Percentiles rank a stretch among this genome's conserved stretches.
phyloP scores from a whole-genome alignment of 2,113 vertebrate species.

The Oostethus manadensis region DNA sequence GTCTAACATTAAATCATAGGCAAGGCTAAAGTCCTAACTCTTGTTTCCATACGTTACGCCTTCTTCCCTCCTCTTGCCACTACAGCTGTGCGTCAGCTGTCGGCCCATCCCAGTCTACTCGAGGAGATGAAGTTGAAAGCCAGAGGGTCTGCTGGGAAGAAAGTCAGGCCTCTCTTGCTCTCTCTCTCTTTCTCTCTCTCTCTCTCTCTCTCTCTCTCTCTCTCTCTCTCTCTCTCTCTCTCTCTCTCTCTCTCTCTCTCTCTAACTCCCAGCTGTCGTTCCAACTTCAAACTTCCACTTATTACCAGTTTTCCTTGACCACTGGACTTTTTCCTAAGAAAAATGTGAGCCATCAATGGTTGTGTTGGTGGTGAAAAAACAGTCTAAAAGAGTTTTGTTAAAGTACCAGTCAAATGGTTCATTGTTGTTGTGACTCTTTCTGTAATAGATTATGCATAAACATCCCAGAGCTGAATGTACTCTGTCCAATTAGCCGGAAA shows the following conservation, averaged over 20 bases:
- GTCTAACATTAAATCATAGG: neutral
- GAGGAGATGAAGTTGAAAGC: conserved; percentile 55
- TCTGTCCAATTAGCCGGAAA: conserved; percentile 13
- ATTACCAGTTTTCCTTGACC: conserved; percentile 32
- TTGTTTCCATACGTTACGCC: conserved; percentile 6
- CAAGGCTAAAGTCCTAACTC: neutral
- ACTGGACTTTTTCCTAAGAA: conserved; percentile 18
- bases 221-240: conserved; percentile 35
- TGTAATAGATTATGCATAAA: neutral
- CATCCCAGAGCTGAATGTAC: conserved; percentile 1
- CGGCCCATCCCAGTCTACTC: conserved; percentile 50
- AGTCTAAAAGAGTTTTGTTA: neutral
- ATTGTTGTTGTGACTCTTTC: neutral
- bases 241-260: too few relatives aligned
- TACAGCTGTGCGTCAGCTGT: conserved; percentile 79
- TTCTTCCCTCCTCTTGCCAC: conserved; percentile 45
- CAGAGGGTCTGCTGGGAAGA: conserved; percentile 54
- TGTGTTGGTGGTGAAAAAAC: neutral
- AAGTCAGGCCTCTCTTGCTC: conserved; percentile 41
- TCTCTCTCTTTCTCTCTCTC: conserved; percentile 41
- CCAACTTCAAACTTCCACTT: conserved; percentile 41
- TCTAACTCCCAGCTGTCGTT: conserved; percentile 51
- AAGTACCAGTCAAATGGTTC: neutral
- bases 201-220: conserved; percentile 39
- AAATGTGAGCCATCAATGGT: conserved; percentile 4